A percentile compares a stretch with the other conserved stretches of the same genome.
These are phyloP conservation scores for Microtus oregoni DNA, from an alignment of 2,113 vertebrate species.

Conservation along the genomic window DNA sequence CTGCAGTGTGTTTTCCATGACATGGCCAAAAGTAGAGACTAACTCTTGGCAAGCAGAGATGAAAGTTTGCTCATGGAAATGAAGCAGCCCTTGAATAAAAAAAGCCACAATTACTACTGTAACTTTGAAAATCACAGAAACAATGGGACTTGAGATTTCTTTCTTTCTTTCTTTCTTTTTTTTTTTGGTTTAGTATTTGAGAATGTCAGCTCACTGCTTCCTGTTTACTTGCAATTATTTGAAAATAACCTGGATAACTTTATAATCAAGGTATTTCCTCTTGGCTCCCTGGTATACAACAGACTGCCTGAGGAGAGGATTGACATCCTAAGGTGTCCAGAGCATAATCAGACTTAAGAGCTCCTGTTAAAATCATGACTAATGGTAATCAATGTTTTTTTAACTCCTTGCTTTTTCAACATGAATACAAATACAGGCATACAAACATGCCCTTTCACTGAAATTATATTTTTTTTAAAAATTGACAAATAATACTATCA, in stretches of 20 bases:
- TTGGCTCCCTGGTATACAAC: conserved; percentile 88
- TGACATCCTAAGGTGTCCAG: conserved; percentile 90
- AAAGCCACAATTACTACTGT: conserved; percentile 70
- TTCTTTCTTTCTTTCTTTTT: no score
- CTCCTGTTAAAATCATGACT: conserved; percentile 87
- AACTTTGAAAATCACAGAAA: conserved; percentile 83
- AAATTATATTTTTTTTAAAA: conserved; percentile 69
- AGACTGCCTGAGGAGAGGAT: conserved; percentile 89
- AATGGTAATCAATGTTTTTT: conserved; percentile 87
- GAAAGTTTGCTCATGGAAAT: conserved; percentile 73
- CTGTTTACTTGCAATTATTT: conserved; percentile 91
- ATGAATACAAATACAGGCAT: conserved; percentile 78
- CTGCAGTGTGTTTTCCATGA: not conserved
- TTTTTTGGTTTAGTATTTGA: conserved; percentile 81
- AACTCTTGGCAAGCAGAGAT: conserved; percentile 48
- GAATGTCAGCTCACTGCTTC: conserved; percentile 85
- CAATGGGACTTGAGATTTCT: conserved; percentile 68
- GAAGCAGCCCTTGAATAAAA: conserved; percentile 67
- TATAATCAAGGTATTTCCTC: conserved; percentile 92
- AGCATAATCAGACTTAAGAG: conserved; percentile 91
- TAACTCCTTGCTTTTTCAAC: conserved; percentile 66
- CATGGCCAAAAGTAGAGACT: conserved; percentile 1
- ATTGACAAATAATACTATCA: conserved; percentile 36
- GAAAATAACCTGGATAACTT: conserved; percentile 90
- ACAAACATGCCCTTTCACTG: conserved; percentile 41